Base-by-base conservation (phyloP, 2,888 invertebrate genomes). In the Catocala nupta region DNA sequence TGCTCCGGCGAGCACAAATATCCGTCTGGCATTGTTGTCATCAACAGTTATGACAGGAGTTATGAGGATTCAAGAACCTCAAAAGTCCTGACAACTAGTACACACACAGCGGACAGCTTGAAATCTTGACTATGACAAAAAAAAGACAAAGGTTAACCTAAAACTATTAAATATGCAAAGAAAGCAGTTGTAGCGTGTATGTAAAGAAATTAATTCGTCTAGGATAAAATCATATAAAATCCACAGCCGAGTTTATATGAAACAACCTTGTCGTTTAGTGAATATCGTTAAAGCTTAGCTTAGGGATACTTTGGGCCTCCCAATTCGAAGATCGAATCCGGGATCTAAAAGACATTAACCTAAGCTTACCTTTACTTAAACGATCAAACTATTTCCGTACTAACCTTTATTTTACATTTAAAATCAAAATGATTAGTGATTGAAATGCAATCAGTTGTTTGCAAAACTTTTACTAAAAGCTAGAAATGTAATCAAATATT, bases 401-500 rank as follows among this genome's bases (percentile, higher is more conserved):
- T 45, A 45, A 45, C 45, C 11, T 45, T 45, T 45, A 45, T 48
- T 25, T 48, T 5, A 7, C 7, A 25, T 48, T 10, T 1, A 0
- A 48, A 16, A 13, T 6, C 16, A 7, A 39, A 12, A n/a, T 12
- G 13, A 45, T n/a, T 2, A n/a, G 12, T 45, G 6, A 45, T 13
- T 45, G 45, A 12, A 45, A 45, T 45, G 12, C 45, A 45, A 12
- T 48, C 5, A 10, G 25, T 8, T 48, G 13, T 48, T 44, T 16
- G 13, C 10, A 16, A 47, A 47, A 13, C 47, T 47, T 13, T 47
- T 13, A 13, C 1, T 5, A 13, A 7, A 16, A 16, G 6, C 34
- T 49, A 36, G n/a, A 69, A 69, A 11, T 39, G 9, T 10, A 43
- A 11, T 5, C 8, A 43, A 10, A 43, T 11, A 43, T 5, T 43